These are phyloP conservation scores for Aepyceros melampus DNA, from an alignment of 2,113 vertebrate genomes.

Conservation along the genomic window DNA sequence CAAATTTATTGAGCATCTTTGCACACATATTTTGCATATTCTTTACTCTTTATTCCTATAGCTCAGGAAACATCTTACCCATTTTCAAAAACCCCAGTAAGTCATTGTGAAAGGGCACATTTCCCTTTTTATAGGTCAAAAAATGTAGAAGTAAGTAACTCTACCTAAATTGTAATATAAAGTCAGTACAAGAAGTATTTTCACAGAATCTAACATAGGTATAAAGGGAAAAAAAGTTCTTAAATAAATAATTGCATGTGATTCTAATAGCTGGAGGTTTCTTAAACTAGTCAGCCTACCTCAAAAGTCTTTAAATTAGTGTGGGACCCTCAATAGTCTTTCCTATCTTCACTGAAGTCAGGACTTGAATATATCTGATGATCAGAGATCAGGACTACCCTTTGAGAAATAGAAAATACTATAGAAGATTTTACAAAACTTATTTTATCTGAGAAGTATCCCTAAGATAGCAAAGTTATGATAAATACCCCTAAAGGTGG, in stretches of 20 bases:
- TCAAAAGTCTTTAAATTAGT: not conserved
- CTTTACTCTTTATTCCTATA: not conserved
- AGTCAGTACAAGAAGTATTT: not conserved
- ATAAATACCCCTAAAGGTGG: not conserved
- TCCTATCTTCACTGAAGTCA: not conserved
- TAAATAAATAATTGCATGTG: not conserved
- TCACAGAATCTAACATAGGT: not conserved
- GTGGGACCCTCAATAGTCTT: not conserved
- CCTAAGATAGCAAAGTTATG: not conserved
- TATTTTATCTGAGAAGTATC: not conserved
- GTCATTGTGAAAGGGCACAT: not conserved
- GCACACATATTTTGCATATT: not conserved
- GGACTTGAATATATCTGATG: not conserved
- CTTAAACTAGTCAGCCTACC: not conserved
- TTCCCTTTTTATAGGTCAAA: not conserved
- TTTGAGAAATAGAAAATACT: slow-evolving; percentile 14
- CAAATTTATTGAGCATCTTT: not conserved
- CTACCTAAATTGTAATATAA: not conserved
- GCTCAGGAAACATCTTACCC: not conserved
- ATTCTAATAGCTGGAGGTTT: not conserved
- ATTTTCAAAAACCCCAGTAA: not conserved
- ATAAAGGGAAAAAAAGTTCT: not conserved
- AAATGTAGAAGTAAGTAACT: not conserved
- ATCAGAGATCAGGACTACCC: not conserved
- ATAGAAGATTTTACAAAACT: not conserved